Conservation (phyloP, 2,113 vertebrate species). For the Phylloscopus trochiloides region DNA sequence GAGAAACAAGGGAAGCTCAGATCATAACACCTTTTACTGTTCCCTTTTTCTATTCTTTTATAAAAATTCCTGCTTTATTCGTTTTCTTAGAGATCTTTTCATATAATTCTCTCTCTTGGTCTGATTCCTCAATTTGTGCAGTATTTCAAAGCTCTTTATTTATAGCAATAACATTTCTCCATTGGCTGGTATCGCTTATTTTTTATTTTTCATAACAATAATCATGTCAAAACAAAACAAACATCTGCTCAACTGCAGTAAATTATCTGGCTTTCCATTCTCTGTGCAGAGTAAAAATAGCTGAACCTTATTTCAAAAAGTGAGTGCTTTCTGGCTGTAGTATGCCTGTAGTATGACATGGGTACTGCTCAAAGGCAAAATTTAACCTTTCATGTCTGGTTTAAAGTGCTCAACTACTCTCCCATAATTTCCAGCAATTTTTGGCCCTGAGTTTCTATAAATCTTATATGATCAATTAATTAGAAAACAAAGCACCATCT, state of each 20-base stretch:
- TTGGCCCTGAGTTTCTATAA: background rate
- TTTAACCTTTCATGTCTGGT: background rate
- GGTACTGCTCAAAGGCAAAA: background rate
- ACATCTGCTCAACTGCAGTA: background rate
- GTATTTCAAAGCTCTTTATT: background rate
- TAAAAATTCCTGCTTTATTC: background rate
- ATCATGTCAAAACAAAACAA: conserved; percentile 13
- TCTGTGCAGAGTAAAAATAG: conserved; percentile 19
- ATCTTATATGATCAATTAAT: conserved; percentile 18
- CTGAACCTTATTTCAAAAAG: conserved; percentile 17
- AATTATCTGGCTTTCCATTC: conserved; percentile 22
- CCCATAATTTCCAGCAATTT: conserved; percentile 1
- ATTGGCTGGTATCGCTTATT: background rate
- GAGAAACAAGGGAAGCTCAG: background rate
- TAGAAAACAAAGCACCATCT: conserved; percentile 25
- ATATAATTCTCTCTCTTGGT: background rate
- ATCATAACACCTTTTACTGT: background rate
- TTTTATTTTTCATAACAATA: background rate
- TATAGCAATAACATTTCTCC: background rate
- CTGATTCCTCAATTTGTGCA: background rate
- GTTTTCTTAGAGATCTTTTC: background rate
- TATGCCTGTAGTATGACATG: background rate
- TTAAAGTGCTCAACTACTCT: background rate
- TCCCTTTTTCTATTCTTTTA: background rate
- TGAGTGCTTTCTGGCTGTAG: background rate